These are phyloP conservation scores for Mycalesis mineus DNA, from an alignment of 2,888 invertebrate species.

Conservation along the genomic window DNA sequence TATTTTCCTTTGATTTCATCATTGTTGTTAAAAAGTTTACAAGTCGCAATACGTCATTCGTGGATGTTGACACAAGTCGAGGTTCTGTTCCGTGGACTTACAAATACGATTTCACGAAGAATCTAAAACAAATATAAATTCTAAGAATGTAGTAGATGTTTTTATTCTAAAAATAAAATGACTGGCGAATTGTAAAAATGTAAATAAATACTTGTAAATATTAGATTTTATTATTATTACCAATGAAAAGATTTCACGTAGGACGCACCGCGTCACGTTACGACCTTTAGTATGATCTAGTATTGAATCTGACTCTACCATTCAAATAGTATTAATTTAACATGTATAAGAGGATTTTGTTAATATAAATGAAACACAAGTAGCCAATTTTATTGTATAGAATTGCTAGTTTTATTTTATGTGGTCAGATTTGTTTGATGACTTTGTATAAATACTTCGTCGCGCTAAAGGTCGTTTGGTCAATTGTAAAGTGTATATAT, in stretches of 20 bases:
- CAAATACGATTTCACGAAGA: not conserved
- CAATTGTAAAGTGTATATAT: constrained; percentile 77
- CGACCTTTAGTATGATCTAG: constrained; percentile 53
- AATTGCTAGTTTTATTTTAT: constrained; percentile 23
- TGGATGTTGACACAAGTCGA: too few species aligned
- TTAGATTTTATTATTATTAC: constrained; percentile 54
- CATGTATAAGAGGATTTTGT: constrained; percentile 10
- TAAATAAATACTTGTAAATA: constrained; percentile 60
- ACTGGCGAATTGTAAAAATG: constrained; percentile 30
- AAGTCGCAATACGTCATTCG: too few species aligned
- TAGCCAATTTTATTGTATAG: constrained; percentile 22
- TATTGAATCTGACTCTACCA: constrained; percentile 33
- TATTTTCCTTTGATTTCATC: too few species aligned
- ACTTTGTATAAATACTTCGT: constrained; percentile 38
- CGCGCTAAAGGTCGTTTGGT: constrained; percentile 58
- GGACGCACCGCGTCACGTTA: constrained; percentile 53
- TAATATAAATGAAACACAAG: constrained; percentile 12
- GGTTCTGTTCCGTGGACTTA: too few species aligned
- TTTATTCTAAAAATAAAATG: constrained; percentile 7
- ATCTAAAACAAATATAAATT: constrained; percentile 21
- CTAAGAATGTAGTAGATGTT: constrained; percentile 20
- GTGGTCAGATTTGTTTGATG: not conserved
- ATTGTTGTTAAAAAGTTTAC: too few species aligned
- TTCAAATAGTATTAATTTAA: constrained; percentile 23
- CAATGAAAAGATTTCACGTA: constrained; percentile 55